Evolutionary conservation across 2,888 invertebrate species (phyloP), one percentile per base, ranked within the genome.

Genomic region (Panzeria rudis): DNA sequence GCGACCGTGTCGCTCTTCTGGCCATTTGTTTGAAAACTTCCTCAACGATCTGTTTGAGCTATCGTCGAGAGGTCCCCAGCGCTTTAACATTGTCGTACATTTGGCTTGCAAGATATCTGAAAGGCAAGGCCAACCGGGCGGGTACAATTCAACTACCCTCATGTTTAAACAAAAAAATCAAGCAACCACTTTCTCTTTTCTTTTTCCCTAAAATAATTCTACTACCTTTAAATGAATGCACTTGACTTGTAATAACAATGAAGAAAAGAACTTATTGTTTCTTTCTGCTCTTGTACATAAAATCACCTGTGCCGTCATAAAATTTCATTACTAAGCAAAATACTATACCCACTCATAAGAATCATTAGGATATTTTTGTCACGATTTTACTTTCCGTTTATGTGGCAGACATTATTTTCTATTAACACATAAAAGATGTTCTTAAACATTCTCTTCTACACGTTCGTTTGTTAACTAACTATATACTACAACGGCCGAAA

Each of bases 351-450:
- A 25, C 35, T 52, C 38, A 13, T 3, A 81, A 86, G 52, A 38
- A 61, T 71, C 79, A 75, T 72, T 66, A 64, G 66, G 61, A 78
- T 77, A 85, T 85, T 85, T 85, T 78, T 85, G 82, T 85, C 84
- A 85, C 84, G 81, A 61, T 72, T 78, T 82, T 73, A 82, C 82
- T 78, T 85, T 82, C 81, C 82, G 84, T 82, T 81, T 66, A 77
- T 84, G 77, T 73, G 81, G 54, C 72, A 80, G 80, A 84, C 76
- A 81, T 72, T 68, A 84, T 82, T 83, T 84, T 81, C 84, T 84
- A 81, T 84, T 75, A 84, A 80, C 52, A 71, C 56, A 80, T 71
- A 56, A 80, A 80, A 73, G 25, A 71, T 71, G 35, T 69, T 68
- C 52, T 41, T 52, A 69, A 68, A 62, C n/a, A 75, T 61, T 66